Percentiles rank a stretch among this genome's conserved stretches.
phyloP scores from a whole-genome alignment of 1,140 invertebrate species.

The Tetragonula clypearis region DNA sequence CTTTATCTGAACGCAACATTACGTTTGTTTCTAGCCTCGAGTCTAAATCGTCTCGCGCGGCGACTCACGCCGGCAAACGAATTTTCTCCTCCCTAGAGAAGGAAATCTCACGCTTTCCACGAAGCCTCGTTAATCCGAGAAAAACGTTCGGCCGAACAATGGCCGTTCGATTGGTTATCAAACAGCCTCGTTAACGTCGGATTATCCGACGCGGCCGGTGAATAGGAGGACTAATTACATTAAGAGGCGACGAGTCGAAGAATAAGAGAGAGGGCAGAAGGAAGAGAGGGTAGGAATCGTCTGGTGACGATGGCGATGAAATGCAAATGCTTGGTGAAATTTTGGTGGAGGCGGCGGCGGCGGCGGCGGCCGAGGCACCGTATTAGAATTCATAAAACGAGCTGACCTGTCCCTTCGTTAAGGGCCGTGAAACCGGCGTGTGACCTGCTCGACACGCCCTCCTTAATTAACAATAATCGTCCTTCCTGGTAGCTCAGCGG shows the following conservation, averaged over 20 bases:
- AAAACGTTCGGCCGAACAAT: conserved; percentile 5
- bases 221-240: conserved; percentile 37
- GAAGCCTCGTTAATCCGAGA: neutral
- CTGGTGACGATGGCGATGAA: neutral
- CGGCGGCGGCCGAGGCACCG: neutral
- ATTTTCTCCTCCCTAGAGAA: no score
- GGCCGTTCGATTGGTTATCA: conserved; percentile 42
- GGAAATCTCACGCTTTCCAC: neutral
- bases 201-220: conserved; percentile 14
- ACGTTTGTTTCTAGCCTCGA: no score
- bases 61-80: no score
- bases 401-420: conserved; percentile 57
- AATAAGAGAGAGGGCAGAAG: neutral
- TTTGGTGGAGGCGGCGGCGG: conserved; percentile 13
- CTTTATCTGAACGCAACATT: no score
- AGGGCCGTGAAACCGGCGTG: conserved; percentile 47
- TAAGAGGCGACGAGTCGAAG: conserved; percentile 17
- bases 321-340: conserved; percentile 40
- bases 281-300: neutral
- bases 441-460: conserved; percentile 62
- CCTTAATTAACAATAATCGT: conserved; percentile 76
- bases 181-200: conserved; percentile 29
- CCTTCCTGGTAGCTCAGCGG: conserved; percentile 74
- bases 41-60: no score
- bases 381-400: conserved; percentile 55